phyloP scores from a whole-genome alignment of 2,888 invertebrate genomes.

The Crepidodera aurea region DNA sequence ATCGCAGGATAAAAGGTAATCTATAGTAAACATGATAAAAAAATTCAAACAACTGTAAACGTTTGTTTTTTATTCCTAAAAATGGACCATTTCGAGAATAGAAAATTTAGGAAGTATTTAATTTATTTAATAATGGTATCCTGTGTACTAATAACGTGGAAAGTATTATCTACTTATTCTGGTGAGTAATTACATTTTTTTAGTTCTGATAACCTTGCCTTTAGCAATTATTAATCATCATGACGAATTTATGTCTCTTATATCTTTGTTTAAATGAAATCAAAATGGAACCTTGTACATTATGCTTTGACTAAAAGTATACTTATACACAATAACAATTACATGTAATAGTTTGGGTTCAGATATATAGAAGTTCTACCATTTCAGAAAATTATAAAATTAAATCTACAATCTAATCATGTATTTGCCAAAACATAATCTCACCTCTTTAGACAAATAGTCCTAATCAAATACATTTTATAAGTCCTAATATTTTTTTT shows the following conservation, averaged over 20 bases:
- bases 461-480: too few species aligned
- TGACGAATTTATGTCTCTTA: background rate
- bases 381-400: too few species aligned
- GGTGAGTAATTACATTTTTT: slow-evolving; percentile 8
- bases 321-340: too few species aligned
- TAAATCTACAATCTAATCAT: background rate
- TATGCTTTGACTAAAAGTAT: too few species aligned
- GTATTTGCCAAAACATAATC: too few species aligned
- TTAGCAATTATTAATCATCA: background rate
- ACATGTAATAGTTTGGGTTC: too few species aligned
- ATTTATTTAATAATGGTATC: slow-evolving; percentile 16
- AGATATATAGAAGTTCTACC: too few species aligned
- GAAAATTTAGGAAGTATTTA: slow-evolving; percentile 20
- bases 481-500: too few species aligned
- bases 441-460: too few species aligned
- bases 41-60: background rate
- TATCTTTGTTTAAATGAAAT: too few species aligned
- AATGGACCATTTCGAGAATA: slow-evolving; percentile 21
- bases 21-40: background rate
- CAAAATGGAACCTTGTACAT: too few species aligned
- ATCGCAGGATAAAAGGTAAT: background rate
- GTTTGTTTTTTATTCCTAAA: background rate
- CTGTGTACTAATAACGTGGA: slow-evolving; percentile 21
- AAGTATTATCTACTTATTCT: slow-evolving; percentile 5
- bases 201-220: background rate